A percentile compares a stretch with the other conserved stretches of the same genome.
These are phyloP conservation scores for Thinocorus orbignyianus DNA, from an alignment of 2,113 vertebrate species.

Conservation along the genomic window DNA sequence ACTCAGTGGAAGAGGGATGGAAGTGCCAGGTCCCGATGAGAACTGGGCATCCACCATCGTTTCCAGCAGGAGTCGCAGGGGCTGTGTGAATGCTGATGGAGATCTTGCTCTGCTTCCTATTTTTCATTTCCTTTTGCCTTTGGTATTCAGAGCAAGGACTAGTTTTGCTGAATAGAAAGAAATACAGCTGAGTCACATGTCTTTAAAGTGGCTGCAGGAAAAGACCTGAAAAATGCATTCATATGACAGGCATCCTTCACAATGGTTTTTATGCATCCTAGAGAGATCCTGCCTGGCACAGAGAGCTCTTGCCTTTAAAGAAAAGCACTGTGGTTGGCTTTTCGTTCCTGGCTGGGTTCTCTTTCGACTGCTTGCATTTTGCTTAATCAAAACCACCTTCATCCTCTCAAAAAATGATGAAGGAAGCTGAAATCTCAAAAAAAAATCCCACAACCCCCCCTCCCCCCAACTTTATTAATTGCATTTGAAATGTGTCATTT, in stretches of 20 bases:
- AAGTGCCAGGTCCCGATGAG: neutral
- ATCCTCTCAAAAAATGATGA: neutral
- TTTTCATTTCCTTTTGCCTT: neutral
- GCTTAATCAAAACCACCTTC: neutral
- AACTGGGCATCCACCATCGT: neutral
- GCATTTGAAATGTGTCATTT: neutral
- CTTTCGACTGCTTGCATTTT: neutral
- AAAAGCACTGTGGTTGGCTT: neutral
- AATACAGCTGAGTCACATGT: slow-evolving; percentile 33
- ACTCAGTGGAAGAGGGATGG: neutral
- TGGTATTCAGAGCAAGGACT: slow-evolving; percentile 50
- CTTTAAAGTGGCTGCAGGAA: slow-evolving; percentile 44
- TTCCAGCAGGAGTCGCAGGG: slow-evolving; percentile 29
- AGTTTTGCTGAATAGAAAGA: slow-evolving; percentile 18
- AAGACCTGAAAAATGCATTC: slow-evolving; percentile 13
- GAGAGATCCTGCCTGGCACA: neutral
- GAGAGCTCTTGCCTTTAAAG: neutral
- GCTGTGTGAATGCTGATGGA: slow-evolving; percentile 46
- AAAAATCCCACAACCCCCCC: neutral
- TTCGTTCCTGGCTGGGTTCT: neutral
- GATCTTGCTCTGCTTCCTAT: slow-evolving; percentile 28
- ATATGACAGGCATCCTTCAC: slow-evolving; percentile 13
- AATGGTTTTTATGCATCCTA: neutral
- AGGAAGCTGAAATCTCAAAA: neutral
- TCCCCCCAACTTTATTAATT: neutral